These are phyloP conservation scores for Clinocottus analis DNA, from an alignment of 2,113 vertebrate species.

Conservation along the genomic window DNA sequence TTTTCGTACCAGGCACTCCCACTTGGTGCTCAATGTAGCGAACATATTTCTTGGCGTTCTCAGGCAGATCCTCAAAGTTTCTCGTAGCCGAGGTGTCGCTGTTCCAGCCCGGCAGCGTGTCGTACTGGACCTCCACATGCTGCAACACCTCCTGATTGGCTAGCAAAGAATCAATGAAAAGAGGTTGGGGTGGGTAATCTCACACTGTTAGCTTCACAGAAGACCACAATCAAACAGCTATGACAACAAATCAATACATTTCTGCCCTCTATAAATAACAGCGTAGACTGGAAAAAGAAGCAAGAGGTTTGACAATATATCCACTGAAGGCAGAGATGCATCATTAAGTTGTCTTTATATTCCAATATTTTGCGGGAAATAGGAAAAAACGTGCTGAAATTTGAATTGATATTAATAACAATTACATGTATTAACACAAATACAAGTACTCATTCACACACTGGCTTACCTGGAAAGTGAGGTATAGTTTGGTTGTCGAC, in stretches of 20 bases:
- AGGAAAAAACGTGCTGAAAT: neutral
- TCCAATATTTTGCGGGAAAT: neutral
- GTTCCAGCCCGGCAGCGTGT: constrained; percentile 94
- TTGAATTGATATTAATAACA: neutral
- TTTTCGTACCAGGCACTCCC: constrained; percentile 89
- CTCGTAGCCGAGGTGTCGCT: constrained; percentile 90
- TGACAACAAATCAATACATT: constrained; percentile 30
- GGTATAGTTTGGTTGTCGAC: constrained; percentile 92
- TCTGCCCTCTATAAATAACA: constrained; percentile 7
- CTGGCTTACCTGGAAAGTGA: constrained; percentile 93
- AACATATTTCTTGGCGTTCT: constrained; percentile 95
- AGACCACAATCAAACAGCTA: neutral
- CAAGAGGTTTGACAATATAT: neutral
- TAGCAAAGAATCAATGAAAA: constrained; percentile 62
- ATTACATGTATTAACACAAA: neutral
- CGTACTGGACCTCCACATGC: constrained; percentile 94
- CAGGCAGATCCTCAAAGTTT: constrained; percentile 92
- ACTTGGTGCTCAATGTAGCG: constrained; percentile 91
- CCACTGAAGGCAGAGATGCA: too few species aligned
- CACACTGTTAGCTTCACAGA: constrained; percentile 39
- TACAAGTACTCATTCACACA: neutral
- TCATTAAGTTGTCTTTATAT: neutral
- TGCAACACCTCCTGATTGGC: constrained; percentile 98
- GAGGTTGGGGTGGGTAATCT: neutral
- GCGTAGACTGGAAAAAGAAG: neutral